phyloP scores from a whole-genome alignment of 2,797 vertebrate genomes.

The Cryptoblepharus egeriae region DNA sequence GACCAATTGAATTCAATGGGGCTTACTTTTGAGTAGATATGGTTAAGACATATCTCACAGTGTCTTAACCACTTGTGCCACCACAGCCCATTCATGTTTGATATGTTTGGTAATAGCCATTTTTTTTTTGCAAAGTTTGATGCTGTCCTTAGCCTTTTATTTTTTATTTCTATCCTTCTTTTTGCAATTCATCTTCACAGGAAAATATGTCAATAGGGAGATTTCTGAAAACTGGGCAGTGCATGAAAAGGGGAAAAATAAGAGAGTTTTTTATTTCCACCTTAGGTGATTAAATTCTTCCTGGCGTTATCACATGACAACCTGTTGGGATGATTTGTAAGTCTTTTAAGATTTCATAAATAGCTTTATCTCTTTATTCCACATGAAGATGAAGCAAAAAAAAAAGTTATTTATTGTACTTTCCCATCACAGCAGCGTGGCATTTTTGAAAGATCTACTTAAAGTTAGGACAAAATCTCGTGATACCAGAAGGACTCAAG shows the following conservation, averaged over 20 bases:
- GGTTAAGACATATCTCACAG: no score
- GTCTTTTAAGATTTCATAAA: conserved; percentile 72
- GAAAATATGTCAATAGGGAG: conserved; percentile 49
- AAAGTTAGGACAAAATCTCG: conserved; percentile 69
- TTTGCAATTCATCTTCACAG: conserved; percentile 44
- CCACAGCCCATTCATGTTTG: no score
- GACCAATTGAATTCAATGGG: no score
- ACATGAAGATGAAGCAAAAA: conserved; percentile 69
- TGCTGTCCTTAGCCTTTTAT: background rate
- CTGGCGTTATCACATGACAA: conserved; percentile 73
- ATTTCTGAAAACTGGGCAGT: conserved; percentile 51
- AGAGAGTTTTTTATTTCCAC: conserved; percentile 53
- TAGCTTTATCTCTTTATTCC: conserved; percentile 76
- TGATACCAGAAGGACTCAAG: conserved; percentile 69
- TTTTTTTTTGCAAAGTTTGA: background rate
- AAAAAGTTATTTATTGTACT: conserved; percentile 76
- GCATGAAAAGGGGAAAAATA: conserved; percentile 19
- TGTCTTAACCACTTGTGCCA: no score
- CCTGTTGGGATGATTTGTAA: conserved; percentile 75
- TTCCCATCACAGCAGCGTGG: conserved; percentile 60
- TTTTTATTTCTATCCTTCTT: background rate
- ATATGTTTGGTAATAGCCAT: no score
- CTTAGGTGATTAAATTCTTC: conserved; percentile 69
- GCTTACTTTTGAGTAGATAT: no score
- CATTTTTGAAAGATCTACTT: conserved; percentile 76